Evolutionary conservation across 2,113 vertebrate species (phyloP).

Genomic region (Sterrhoptilus dennistouni): DNA sequence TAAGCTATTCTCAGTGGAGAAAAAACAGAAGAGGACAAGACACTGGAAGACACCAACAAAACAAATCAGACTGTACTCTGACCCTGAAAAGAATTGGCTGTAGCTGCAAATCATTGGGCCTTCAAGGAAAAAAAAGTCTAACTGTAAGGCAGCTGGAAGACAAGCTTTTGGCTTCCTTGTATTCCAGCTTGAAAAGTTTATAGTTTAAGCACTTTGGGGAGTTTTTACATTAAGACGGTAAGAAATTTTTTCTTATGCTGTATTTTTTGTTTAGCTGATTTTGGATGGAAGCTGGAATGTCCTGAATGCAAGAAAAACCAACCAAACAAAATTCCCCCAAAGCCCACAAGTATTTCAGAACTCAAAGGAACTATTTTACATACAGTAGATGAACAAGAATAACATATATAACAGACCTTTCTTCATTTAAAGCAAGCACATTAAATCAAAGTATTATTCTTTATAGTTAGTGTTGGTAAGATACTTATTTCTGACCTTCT

Average conservation of each 20-base stretch:
- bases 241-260: neutral
- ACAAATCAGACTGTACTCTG: neutral
- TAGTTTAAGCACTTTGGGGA: neutral
- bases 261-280: conserved; percentile 12
- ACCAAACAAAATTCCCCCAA: neutral
- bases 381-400: neutral
- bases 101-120: neutral
- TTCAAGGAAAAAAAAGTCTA: neutral
- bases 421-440: neutral
- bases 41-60: neutral
- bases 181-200: neutral
- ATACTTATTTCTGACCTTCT: neutral
- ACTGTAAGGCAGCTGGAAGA: neutral
- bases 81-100: neutral
- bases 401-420: neutral
- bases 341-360: neutral
- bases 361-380: neutral
- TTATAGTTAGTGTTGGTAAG: neutral
- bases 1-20: neutral
- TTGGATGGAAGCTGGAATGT: conserved; percentile 28
- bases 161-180: neutral
- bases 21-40: neutral
- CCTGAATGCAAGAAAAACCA: neutral
- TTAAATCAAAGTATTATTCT: neutral
- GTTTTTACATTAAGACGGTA: neutral